phyloP scores from a whole-genome alignment of 2,888 invertebrate species.

The Dastarcus helophoroides region DNA sequence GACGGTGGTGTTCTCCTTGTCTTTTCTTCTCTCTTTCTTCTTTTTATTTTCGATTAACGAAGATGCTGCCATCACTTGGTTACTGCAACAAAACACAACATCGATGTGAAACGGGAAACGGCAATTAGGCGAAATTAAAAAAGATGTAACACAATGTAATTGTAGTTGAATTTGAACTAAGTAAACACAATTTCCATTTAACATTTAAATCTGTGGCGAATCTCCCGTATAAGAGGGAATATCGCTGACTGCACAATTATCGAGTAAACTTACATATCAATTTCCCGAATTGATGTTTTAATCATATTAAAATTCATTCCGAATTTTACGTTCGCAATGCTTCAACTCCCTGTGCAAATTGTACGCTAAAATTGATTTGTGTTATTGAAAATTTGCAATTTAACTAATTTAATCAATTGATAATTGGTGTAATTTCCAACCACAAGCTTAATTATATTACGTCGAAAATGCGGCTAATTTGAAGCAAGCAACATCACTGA shows the following conservation, averaged over 20 bases:
- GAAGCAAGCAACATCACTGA: no score
- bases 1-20: constrained; percentile 40
- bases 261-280: background rate
- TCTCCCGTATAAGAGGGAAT: no score
- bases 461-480: no score
- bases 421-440: no score
- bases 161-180: background rate
- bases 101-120: background rate
- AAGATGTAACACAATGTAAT: background rate
- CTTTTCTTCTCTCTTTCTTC: constrained; percentile 47
- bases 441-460: no score
- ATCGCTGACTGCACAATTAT: constrained; percentile 10
- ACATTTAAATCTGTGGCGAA: no score
- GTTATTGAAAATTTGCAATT: no score
- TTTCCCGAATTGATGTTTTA: constrained; percentile 4
- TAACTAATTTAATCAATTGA: no score
- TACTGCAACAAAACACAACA: constrained; percentile 23
- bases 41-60: constrained; percentile 44
- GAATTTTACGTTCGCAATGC: no score
- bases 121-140: background rate
- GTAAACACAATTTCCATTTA: no score
- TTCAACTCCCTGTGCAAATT: no score
- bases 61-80: constrained; percentile 29
- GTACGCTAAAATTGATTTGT: no score
- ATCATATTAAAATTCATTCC: constrained; percentile 15